Evolutionary conservation across 2,113 vertebrate genomes (phyloP).

Genomic region (Phalacrocorax carbo): DNA sequence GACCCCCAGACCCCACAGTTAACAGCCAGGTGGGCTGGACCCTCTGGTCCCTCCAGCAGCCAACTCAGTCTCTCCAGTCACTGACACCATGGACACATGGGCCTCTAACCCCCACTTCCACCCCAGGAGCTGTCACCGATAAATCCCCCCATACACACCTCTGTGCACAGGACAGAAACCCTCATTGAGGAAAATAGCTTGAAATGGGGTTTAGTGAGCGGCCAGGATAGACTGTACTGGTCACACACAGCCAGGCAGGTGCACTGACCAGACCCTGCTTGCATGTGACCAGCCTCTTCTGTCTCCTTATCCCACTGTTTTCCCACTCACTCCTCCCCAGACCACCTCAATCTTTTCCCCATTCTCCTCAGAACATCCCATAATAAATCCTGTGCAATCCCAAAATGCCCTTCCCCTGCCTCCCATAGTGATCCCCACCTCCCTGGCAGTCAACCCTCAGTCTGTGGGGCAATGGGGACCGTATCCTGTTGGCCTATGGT

Average conservation of each 20-base stretch:
- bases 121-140: neutral
- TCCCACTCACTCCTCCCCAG: neutral
- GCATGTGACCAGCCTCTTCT: fast-evolving
- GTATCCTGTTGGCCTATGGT: neutral
- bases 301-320: neutral
- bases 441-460: neutral
- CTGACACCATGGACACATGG: neutral
- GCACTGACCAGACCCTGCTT: neutral
- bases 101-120: too few relatives aligned
- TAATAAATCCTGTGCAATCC: fast-evolving
- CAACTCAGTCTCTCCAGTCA: neutral
- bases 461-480: neutral
- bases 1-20: neutral
- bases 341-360: neutral
- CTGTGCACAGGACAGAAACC: neutral
- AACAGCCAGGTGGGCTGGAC: neutral
- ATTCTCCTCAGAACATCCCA: neutral
- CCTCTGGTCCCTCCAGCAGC: neutral
- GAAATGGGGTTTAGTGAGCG: neutral
- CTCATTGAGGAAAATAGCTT: neutral
- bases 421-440: fast-evolving
- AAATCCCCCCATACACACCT: neutral
- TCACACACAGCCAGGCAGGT: too few relatives aligned
- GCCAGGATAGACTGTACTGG: neutral
- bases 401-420: neutral